Evolutionary conservation across 2,888 invertebrate genomes (phyloP), one percentile per base, ranked within the genome.

Genomic region (Sphaerophoria taeniata): DNA sequence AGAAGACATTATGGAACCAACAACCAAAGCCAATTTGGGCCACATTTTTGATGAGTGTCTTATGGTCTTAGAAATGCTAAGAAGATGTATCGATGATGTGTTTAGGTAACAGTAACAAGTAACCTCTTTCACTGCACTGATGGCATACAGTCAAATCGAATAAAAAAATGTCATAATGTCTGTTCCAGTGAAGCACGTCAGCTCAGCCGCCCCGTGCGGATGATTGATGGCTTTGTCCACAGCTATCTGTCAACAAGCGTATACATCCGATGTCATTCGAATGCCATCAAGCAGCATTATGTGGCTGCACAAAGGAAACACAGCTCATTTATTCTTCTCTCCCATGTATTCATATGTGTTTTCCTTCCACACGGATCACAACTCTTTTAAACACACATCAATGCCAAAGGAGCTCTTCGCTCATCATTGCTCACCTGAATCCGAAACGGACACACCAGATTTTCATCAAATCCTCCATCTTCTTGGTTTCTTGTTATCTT

Each of bases 201-300:
- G 76, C 79, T 71, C 58, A 77, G 43, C 24, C 33, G 63, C 47
- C 49, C 65, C 47, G 65, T 49, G 36, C 43, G 16, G 24, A 74
- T 92, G 91, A 91, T 91, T 89, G 89, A 90, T 90, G 87, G 89
- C 84, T 82, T 88, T 87, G 88, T 89, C 89, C 87, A 88, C 88
- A 87, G 88, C 88, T 88, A 88, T 89, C 92, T 91, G 92, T 91
- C 91, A 91, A 91, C 91, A 91, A 89, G 89, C 76, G 77, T 47
- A 81, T 85, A 81, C 85, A 85, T 74, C 76, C 56, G 79, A 86
- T 83, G 86, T 82, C 86, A 86, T 86, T 86, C 78, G 78, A 86
- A 86, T 78, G 86, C 86, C 86, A 86, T 86, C 86, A 86, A 86
- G 71, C 77, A 78, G 86, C 82, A 82, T 82, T 86, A 86, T 86